Percentiles rank a stretch among this genome's conserved stretches.
Evolutionary conservation across 2,113 vertebrate genomes (phyloP).

Genomic region (Thalassarche chlororhynchos): DNA sequence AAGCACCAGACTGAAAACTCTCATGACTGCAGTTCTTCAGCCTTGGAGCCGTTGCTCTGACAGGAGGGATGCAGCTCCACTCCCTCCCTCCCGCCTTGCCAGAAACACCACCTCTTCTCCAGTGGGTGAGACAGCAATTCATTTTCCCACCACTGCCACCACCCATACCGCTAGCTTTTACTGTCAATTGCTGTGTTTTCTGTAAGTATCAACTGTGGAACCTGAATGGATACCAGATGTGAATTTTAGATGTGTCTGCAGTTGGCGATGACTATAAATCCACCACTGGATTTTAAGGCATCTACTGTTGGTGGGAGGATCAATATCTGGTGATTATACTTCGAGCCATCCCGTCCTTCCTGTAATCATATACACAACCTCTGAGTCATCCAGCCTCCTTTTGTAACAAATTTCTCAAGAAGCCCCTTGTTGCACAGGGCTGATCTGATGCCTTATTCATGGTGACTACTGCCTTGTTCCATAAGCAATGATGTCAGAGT

Average conservation of each 20-base stretch:
- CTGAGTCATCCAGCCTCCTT: slow-evolving; percentile 9
- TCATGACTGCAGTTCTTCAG: background rate
- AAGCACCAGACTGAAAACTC: background rate
- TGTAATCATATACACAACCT: background rate
- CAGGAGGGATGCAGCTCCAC: background rate
- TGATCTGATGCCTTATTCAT: background rate
- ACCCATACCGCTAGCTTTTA: background rate
- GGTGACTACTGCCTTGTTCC: background rate
- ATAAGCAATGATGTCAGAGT: background rate
- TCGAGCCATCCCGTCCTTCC: background rate
- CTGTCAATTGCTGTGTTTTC: background rate
- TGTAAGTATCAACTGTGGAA: background rate
- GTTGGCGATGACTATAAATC: background rate
- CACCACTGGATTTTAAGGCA: slow-evolving; percentile 21
- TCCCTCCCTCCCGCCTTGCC: background rate
- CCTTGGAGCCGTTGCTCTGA: background rate
- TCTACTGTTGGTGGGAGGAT: background rate
- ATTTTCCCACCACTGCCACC: background rate
- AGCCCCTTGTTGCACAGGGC: background rate
- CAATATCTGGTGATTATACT: background rate
- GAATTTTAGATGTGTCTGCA: background rate
- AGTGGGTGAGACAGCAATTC: background rate
- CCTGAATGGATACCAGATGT: background rate
- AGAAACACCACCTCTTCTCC: background rate
- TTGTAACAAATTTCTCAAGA: background rate